Base-by-base conservation (phyloP, 2,797 vertebrate genomes). In the Phylloscopus collybita region DNA sequence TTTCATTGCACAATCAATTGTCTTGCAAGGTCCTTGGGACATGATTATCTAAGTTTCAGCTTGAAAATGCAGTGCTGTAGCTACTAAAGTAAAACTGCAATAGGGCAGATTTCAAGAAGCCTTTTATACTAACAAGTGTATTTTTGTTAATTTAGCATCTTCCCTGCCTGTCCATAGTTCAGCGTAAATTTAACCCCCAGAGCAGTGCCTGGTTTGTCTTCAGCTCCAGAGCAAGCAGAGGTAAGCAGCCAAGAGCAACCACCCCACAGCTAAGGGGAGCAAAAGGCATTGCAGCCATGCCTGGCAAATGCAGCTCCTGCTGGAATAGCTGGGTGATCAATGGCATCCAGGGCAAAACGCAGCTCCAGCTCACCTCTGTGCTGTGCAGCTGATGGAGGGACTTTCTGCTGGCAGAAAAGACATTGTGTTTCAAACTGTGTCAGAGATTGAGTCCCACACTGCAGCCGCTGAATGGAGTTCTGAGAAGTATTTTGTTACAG, bases 401-500 rank as follows among this genome's bases (percentile, higher is more conserved):
- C 29, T 36, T 25, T 4, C 26, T 38, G 32, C 27, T 10, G 30
- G 36, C 30, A 67, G 45, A 53, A 75, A 49, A 60, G 2, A 26
- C 8, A 3, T 3, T 13, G 10, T 50, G 13, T 14, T 87, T 29
- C 34, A 14, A 53, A n/a, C 9, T 27, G 13, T 4, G 15, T 6
- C 40, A 26, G 23, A 67, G 30, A 49, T 62, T 1, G 13, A 50
- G 26, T 16, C 29, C 50, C 25, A 5, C 42, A 8, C 15, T 16
- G 18, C 47, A 50, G 47, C 38, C 5, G 0, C 7, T 0, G 0
- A 42, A 16, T 1, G 10, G 36, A 44, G 30, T 2, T n/a, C 27
- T 25, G 16, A 7, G 26, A 59, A 62, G 2, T 4, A 10, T 12
- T 49, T 44, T 5, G 7, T 32, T 71, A 29, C 61, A 36, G 18